Percentiles rank a stretch among this genome's conserved stretches.
Evolutionary conservation across 2,797 vertebrate species (phyloP).

Genomic region (Heliangelus exortis): DNA sequence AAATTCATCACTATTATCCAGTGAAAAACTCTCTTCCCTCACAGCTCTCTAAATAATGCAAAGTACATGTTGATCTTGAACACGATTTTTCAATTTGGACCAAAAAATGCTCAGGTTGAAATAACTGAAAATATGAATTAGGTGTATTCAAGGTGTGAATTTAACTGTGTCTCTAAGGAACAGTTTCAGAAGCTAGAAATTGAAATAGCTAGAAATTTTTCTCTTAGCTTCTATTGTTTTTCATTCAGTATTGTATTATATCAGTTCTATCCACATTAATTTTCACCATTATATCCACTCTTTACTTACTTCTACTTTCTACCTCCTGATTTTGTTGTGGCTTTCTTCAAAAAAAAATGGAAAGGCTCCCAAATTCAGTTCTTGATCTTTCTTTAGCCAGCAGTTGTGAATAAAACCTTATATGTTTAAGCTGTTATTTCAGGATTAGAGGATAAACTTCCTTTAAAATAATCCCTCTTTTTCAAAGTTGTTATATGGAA

Average conservation of each 20-base stretch:
- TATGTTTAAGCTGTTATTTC: neutral
- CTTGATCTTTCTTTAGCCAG: neutral
- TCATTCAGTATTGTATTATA: neutral
- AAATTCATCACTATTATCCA: neutral
- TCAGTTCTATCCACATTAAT: neutral
- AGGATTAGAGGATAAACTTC: neutral
- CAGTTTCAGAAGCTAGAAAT: neutral
- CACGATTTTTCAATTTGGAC: neutral
- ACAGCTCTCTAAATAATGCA: neutral
- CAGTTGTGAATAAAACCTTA: neutral
- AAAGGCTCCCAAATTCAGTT: neutral
- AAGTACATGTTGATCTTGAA: neutral
- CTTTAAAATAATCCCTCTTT: neutral
- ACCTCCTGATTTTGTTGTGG: neutral
- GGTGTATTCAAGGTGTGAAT: neutral
- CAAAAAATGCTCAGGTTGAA: neutral
- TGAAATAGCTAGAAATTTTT: neutral
- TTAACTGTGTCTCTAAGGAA: neutral
- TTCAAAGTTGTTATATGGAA: neutral
- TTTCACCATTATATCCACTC: neutral
- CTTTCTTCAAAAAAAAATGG: neutral
- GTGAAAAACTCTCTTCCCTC: neutral
- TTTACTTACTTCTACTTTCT: neutral
- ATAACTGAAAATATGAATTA: neutral
- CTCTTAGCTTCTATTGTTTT: neutral